phyloP scores from a whole-genome alignment of 2,888 invertebrate species.

The Callosobruchus maculatus region DNA sequence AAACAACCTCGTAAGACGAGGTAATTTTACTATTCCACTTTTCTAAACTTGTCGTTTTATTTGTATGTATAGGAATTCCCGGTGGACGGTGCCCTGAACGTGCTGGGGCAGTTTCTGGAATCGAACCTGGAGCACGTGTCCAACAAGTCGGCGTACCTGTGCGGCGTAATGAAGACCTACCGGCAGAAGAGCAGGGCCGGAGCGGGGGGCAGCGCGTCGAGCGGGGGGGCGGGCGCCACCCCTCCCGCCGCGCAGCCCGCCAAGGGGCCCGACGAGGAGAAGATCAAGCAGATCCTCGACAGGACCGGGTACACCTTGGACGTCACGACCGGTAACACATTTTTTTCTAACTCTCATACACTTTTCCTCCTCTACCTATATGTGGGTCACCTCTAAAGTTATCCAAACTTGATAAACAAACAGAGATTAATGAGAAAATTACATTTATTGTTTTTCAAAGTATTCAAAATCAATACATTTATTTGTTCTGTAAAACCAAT shows the following conservation, averaged over 20 bases:
- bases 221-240: constrained; percentile 42
- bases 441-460: no score
- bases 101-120: constrained; percentile 94
- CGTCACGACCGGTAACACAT: constrained; percentile 80
- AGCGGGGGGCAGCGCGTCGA: constrained; percentile 51
- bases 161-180: constrained; percentile 99
- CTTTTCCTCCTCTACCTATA: no score
- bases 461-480: no score
- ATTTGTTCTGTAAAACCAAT: no score
- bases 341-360: background rate
- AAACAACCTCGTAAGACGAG: no score
- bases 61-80: constrained; percentile 69
- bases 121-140: constrained; percentile 99
- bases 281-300: constrained; percentile 93
- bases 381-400: no score
- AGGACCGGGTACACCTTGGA: constrained; percentile 96
- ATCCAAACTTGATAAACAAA: no score
- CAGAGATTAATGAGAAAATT: no score
- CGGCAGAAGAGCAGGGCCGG: constrained; percentile 62
- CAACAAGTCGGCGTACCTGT: constrained; percentile 98
- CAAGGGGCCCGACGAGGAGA: constrained; percentile 93
- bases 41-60: no score
- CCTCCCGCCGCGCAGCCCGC: constrained; percentile 56
- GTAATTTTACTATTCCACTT: no score
- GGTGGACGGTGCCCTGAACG: constrained; percentile 89